Evolutionary conservation across 1,140 invertebrate species (phyloP).

Genomic region (Cydia amplana): DNA sequence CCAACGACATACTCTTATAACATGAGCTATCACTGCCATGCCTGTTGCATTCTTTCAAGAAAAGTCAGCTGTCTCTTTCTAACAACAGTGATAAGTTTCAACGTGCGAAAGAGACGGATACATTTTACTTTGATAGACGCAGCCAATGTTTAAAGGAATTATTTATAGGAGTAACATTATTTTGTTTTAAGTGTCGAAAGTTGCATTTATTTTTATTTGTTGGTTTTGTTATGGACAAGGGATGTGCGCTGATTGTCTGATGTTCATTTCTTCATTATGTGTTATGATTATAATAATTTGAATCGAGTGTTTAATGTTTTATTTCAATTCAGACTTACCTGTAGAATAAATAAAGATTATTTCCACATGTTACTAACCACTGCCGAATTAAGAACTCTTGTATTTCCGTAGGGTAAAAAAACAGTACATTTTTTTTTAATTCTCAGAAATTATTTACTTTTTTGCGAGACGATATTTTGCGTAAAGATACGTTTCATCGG

Average conservation of each 20-base stretch:
- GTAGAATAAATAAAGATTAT: too few relatives aligned
- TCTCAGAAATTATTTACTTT: too few relatives aligned
- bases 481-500: too few relatives aligned
- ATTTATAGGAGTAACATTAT: neutral
- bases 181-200: neutral
- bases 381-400: too few relatives aligned
- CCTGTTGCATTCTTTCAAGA: neutral
- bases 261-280: constrained; percentile 11
- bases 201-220: constrained; percentile 11
- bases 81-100: neutral
- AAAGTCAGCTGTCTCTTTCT: neutral
- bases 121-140: neutral
- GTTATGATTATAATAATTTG: neutral
- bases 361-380: too few relatives aligned
- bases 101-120: neutral
- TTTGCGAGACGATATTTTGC: too few relatives aligned
- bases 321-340: neutral
- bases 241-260: neutral
- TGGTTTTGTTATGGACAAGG: neutral
- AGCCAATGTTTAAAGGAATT: neutral
- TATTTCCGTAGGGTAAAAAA: too few relatives aligned
- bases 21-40: neutral
- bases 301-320: neutral
- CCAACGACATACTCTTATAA: neutral
- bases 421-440: too few relatives aligned